These are phyloP conservation scores for Idaea biselata DNA, from an alignment of 2,888 invertebrate genomes.

Conservation along the genomic window DNA sequence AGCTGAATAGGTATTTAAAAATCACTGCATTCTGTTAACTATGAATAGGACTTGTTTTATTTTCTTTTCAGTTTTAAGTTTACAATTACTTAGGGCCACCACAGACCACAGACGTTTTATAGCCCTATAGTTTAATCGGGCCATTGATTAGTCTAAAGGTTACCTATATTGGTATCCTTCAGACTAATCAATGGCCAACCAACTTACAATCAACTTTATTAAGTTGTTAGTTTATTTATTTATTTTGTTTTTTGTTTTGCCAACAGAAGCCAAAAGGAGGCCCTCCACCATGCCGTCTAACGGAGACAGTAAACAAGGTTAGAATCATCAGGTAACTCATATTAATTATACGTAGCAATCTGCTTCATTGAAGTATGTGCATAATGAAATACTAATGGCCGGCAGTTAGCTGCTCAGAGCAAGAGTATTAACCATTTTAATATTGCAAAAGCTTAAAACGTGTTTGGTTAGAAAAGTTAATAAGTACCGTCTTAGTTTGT, in stretches of 20 bases:
- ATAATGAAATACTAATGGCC: background rate
- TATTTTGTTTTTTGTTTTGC: background rate
- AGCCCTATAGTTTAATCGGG: too few species aligned
- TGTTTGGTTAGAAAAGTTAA: background rate
- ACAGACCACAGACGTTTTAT: too few species aligned
- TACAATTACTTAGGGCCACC: too few species aligned
- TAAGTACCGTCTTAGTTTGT: background rate
- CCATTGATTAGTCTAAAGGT: too few species aligned
- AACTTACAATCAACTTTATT: too few species aligned
- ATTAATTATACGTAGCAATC: background rate
- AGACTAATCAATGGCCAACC: too few species aligned
- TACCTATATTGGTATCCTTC: too few species aligned
- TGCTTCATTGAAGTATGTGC: background rate
- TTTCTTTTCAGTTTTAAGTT: too few species aligned
- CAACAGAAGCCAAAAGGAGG: background rate
- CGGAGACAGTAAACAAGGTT: constrained; percentile 2
- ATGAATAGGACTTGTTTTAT: too few species aligned
- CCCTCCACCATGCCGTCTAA: background rate
- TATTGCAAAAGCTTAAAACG: background rate
- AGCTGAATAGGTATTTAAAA: too few species aligned
- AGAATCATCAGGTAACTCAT: constrained; percentile 4
- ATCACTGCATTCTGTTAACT: too few species aligned
- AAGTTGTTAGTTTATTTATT: too few species aligned
- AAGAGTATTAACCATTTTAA: background rate
- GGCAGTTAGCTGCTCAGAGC: background rate